Evolutionary conservation across 2,797 vertebrate species (phyloP), one percentile per base, ranked within the genome.

Genomic region (Trematomus bernacchii): DNA sequence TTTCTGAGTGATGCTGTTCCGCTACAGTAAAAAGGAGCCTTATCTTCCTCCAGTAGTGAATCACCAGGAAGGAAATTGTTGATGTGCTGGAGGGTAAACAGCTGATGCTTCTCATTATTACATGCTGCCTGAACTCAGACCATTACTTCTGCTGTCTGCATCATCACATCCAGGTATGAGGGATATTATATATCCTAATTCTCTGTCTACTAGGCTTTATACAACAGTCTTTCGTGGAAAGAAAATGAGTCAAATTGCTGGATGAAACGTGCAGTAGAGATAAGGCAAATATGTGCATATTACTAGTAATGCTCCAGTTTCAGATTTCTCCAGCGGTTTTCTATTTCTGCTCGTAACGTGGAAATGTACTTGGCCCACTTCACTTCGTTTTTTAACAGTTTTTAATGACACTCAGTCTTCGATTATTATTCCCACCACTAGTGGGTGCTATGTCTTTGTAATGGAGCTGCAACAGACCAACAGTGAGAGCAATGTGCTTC

Each of bases 401-500:
- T 46, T 40, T 37, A 9, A 37, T 37, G 5, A 19, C 8, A 10
- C 37, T 21, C 6, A 61, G 33, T 53, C n/a, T 44, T 16, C n/a
- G 8, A 6, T 61, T 54, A 42, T 47, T 47, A 37, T 51, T 76
- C 8, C 4, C 8, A 33, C 89, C 88, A 88, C 88, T 81, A 88
- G 88, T 84, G 69, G 82, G 85, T 43, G 76, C 86, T 79, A 3
- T 54, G 47, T 65, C n/a, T 60, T 44, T 70, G 40, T 18, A 6
- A n/a, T 59, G 3, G 5, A 51, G 18, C 15, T 73, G 54, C 58
- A 62, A 4, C 48, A 63, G 9, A 33, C 19, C 51, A n/a, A 37
- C 1, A 16, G 14, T 46, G 6, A 37, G 40, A 61, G 43, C 33
- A 51, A 7, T 57, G 58, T 19, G 23, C 60, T 33, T 68, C 18